A percentile compares a stretch with the other conserved stretches of the same genome.
These are phyloP conservation scores for Proctacanthus coquilletti DNA, from an alignment of 1,140 invertebrate genomes.

Conservation along the genomic window DNA sequence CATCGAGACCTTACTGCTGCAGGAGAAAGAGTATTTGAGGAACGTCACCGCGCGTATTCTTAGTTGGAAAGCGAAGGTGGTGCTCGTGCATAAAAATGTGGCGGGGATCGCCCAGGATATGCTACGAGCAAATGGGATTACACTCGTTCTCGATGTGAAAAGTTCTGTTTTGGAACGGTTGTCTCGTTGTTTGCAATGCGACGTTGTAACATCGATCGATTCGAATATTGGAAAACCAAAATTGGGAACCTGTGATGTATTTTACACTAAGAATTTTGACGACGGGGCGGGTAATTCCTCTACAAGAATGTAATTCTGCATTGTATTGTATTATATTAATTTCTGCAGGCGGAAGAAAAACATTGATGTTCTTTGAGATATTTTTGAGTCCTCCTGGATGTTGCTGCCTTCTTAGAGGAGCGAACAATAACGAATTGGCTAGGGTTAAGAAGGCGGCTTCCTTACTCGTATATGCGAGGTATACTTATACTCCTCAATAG, in stretches of 20 bases:
- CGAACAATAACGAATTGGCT: constrained; percentile 54
- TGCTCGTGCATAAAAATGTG: constrained; percentile 81
- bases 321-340: constrained; percentile 3
- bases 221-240: constrained; percentile 64
- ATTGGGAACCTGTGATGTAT: constrained; percentile 74
- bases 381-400: constrained; percentile 72
- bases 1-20: constrained; percentile 79
- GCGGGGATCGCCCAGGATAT: constrained; percentile 79
- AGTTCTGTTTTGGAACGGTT: constrained; percentile 67
- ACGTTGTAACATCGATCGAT: constrained; percentile 82
- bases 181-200: constrained; percentile 66
- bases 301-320: constrained; percentile 2
- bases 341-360: constrained; percentile 44
- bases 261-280: constrained; percentile 54
- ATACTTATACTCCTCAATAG: neutral
- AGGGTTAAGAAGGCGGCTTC: constrained; percentile 68
- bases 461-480: constrained; percentile 62
- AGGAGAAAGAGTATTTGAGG: constrained; percentile 80
- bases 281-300: constrained; percentile 17
- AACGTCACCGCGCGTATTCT: constrained; percentile 81
- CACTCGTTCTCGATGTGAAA: constrained; percentile 81
- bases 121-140: constrained; percentile 62
- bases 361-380: constrained; percentile 87
- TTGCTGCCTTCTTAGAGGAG: constrained; percentile 77
- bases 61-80: constrained; percentile 67